Evolutionary conservation across 2,113 vertebrate genomes (phyloP).

Genomic region (Thunnus thynnus): DNA sequence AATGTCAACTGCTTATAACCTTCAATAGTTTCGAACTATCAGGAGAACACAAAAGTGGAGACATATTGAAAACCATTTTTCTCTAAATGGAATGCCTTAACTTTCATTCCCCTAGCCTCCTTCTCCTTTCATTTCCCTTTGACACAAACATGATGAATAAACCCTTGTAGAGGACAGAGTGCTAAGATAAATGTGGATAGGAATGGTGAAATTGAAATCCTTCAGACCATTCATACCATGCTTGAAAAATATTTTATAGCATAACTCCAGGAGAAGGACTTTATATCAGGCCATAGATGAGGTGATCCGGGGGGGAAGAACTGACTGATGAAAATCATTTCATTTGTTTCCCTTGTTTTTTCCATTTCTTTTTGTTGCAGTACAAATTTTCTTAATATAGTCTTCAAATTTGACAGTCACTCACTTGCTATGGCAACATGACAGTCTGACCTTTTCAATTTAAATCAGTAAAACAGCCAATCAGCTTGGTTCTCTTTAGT

Average conservation of each 20-base stretch:
- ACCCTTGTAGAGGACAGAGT: not conserved
- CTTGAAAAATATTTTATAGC: conserved; percentile 24
- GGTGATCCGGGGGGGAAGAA: not conserved
- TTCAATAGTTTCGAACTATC: not conserved
- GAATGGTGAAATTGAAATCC: conserved; percentile 41
- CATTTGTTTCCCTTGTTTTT: not conserved
- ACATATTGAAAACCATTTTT: not conserved
- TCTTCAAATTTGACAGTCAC: not conserved
- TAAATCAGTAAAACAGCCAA: not conserved
- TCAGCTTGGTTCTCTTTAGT: not conserved
- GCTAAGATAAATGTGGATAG: not conserved
- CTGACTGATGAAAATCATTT: not conserved
- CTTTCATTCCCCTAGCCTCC: not conserved
- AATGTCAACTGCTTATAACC: not conserved
- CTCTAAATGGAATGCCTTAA: not conserved
- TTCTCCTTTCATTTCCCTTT: not conserved
- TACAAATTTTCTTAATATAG: not conserved
- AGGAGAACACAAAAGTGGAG: not conserved
- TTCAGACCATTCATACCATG: conserved; percentile 28
- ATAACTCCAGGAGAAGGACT: not conserved
- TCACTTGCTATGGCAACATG: not conserved
- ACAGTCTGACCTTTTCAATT: not conserved
- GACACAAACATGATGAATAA: not conserved
- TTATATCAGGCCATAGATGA: not conserved
- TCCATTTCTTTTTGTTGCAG: not conserved